phyloP scores from a whole-genome alignment of 2,797 vertebrate genomes.

The Sebastes hubbsi region DNA sequence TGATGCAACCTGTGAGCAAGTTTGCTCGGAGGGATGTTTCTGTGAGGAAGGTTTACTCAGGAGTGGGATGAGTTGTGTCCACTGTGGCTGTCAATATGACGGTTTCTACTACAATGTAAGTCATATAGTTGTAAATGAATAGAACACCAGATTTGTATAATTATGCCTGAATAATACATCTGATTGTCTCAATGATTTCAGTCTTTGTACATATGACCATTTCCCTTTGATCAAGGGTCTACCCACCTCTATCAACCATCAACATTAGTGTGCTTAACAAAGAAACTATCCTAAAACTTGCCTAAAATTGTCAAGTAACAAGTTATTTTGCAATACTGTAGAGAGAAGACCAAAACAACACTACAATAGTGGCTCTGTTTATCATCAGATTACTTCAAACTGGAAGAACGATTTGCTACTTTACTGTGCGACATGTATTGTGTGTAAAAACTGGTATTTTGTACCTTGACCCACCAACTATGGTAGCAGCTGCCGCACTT shows the following conservation, averaged over 20 bases:
- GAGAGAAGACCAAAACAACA: too few species aligned
- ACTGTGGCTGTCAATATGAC: conserved; percentile 72
- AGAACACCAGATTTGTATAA: background rate
- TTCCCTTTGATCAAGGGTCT: background rate
- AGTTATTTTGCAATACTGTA: too few species aligned
- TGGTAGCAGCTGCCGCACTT: too few species aligned
- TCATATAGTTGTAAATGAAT: background rate
- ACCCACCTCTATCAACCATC: too few species aligned
- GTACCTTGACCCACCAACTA: too few species aligned
- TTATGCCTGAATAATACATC: fast-evolving
- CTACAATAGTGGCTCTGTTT: too few species aligned
- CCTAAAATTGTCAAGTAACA: background rate
- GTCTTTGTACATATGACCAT: background rate
- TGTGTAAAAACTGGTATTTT: too few species aligned
- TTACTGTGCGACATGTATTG: too few species aligned
- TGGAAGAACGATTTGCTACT: too few species aligned
- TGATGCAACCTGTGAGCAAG: conserved; percentile 57
- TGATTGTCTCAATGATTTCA: background rate
- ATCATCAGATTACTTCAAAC: too few species aligned
- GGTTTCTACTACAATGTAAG: conserved; percentile 74
- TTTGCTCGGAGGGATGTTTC: conserved; percentile 79
- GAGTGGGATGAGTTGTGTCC: conserved; percentile 70
- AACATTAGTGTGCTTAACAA: too few species aligned
- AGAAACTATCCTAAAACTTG: too few species aligned
- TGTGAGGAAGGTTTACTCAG: conserved; percentile 69